A percentile compares a stretch with the other conserved stretches of the same genome.
Conservation (phyloP, 2,797 vertebrate species). For the Rachycentron canadum region DNA sequence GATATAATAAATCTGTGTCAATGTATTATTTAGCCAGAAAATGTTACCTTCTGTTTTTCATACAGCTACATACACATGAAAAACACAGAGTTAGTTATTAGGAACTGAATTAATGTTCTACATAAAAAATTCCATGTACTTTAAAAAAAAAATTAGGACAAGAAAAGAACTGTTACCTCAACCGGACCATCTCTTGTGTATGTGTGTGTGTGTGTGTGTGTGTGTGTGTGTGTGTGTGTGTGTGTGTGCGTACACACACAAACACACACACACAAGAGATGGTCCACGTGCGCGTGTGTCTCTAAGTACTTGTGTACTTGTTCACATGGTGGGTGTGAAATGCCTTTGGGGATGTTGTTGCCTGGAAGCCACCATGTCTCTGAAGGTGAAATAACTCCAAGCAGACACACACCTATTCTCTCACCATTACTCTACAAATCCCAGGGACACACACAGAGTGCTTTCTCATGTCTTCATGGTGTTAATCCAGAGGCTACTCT, state of each 20-base stretch:
- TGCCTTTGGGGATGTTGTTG: slow-evolving; percentile 71
- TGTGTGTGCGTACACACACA: no score
- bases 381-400: slow-evolving; percentile 78
- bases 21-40: neutral
- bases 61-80: neutral
- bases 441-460: slow-evolving; percentile 73
- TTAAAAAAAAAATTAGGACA: slow-evolving; percentile 45
- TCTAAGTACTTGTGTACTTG: slow-evolving; percentile 43
- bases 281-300: no score
- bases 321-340: slow-evolving; percentile 71
- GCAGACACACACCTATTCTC: slow-evolving; percentile 75
- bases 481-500: slow-evolving; percentile 66
- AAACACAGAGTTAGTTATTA: neutral
- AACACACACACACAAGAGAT: no score
- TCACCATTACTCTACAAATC: slow-evolving; percentile 70
- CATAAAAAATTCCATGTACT: slow-evolving; percentile 28
- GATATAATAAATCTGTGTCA: neutral
- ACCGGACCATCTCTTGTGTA: slow-evolving; percentile 13
- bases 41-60: neutral
- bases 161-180: slow-evolving; percentile 42
- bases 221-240: no score
- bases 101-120: neutral
- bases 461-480: slow-evolving; percentile 77
- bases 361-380: slow-evolving; percentile 77
- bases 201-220: no score